These are phyloP conservation scores for Beaufortia kweichowensis DNA, from an alignment of 2,113 vertebrate genomes.

Conservation along the genomic window DNA sequence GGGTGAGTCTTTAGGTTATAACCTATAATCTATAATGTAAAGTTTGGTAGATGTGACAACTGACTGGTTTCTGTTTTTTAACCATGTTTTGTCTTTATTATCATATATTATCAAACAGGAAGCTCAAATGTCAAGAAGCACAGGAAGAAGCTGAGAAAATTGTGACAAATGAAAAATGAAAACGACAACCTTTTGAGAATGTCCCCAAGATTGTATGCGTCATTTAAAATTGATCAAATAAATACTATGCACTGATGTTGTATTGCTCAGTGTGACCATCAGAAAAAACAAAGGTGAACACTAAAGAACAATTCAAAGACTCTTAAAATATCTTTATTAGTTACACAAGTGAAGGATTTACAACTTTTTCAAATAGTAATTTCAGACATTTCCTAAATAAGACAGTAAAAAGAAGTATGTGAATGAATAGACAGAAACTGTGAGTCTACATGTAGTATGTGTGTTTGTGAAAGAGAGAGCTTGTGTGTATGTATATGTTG, in stretches of 20 bases:
- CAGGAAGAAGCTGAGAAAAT: not conserved
- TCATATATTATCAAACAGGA: constrained; percentile 16
- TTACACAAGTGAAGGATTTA: constrained; percentile 13
- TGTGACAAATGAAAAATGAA: not conserved
- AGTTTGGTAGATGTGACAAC: too few species aligned
- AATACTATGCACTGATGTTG: not conserved
- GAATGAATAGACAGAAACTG: not conserved
- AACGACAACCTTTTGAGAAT: not conserved
- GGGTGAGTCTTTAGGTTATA: constrained; percentile 60
- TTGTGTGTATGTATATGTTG: not conserved
- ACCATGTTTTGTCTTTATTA: not conserved
- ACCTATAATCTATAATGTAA: not conserved
- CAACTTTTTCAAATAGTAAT: constrained; percentile 22
- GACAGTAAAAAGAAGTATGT: not conserved
- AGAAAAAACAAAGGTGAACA: too few species aligned
- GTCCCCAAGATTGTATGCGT: not conserved
- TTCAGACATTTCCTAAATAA: not conserved
- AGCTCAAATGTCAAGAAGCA: not conserved
- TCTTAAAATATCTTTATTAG: constrained; percentile 17
- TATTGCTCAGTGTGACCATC: too few species aligned
- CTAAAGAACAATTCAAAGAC: not conserved
- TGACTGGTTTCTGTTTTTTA: not conserved
- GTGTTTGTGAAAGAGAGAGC: not conserved
- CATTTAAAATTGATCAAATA: not conserved
- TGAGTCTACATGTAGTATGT: not conserved